Conservation (phyloP, 1,140 invertebrate species). For the Bombus ignitus region DNA sequence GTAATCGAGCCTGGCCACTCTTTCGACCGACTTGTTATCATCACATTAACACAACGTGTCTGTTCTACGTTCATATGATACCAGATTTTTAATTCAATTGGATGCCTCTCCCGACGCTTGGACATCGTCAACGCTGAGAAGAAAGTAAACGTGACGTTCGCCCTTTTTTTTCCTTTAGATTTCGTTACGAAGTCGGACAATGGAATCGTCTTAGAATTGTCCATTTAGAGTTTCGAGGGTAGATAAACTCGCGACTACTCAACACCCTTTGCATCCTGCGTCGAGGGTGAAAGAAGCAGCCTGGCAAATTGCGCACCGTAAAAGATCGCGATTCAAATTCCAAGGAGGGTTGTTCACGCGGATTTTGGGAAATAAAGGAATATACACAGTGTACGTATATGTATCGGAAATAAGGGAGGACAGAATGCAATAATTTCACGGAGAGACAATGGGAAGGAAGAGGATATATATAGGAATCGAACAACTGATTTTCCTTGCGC, state of each 20-base stretch:
- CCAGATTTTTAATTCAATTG: background rate
- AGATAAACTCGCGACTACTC: conserved; percentile 31
- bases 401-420: background rate
- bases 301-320: conserved; percentile 76
- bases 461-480: background rate
- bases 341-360: background rate
- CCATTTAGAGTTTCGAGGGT: background rate
- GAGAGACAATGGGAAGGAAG: too few relatives aligned
- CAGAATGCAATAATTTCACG: background rate
- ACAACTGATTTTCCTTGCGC: too few relatives aligned
- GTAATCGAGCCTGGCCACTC: conserved; percentile 31
- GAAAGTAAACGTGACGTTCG: background rate
- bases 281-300: conserved; percentile 24
- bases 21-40: conserved; percentile 30
- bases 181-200: background rate
- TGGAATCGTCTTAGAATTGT: background rate
- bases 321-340: conserved; percentile 72
- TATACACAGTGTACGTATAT: background rate
- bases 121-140: background rate
- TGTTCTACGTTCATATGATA: background rate
- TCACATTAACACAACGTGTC: conserved; percentile 14
- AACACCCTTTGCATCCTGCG: conserved; percentile 28
- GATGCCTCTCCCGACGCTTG: background rate
- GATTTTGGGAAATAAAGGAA: background rate
- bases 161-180: too few relatives aligned